phyloP scores from a whole-genome alignment of 2,113 vertebrate genomes.

The Spermophilus dauricus region DNA sequence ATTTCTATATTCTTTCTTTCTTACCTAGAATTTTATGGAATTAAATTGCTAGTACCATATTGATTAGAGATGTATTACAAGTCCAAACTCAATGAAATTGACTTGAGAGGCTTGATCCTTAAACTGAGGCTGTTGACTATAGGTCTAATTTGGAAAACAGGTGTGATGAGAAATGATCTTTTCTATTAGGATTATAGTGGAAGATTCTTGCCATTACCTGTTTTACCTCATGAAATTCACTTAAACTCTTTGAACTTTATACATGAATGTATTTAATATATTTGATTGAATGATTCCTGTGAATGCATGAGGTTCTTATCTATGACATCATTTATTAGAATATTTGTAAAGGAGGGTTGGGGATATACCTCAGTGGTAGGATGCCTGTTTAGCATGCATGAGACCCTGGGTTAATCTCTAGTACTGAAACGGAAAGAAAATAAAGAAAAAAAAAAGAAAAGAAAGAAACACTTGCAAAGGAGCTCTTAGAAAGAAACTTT shows the following conservation, averaged over 20 bases:
- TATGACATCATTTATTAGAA: conserved; percentile 42
- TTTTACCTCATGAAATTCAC: background rate
- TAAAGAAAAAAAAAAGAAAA: no score
- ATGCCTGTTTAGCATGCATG: no score
- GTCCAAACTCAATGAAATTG: conserved; percentile 21
- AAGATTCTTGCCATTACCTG: background rate
- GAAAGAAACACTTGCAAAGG: background rate
- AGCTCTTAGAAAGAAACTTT: background rate
- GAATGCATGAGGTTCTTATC: background rate
- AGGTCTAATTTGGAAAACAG: conserved; percentile 23
- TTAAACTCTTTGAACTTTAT: background rate
- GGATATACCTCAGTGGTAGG: no score
- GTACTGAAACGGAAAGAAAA: no score
- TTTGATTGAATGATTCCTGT: conserved; percentile 43
- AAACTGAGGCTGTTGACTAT: background rate
- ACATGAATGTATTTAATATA: background rate
- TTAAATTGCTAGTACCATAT: background rate
- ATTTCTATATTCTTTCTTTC: conserved; percentile 34
- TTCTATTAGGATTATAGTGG: background rate
- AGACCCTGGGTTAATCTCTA: no score
- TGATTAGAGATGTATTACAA: conserved; percentile 30
- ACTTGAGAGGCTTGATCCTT: background rate
- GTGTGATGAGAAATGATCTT: conserved; percentile 19
- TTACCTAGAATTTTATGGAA: conserved; percentile 51
- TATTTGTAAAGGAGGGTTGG: background rate